Percentiles rank a stretch among this genome's conserved stretches.
phyloP scores from a whole-genome alignment of 1,140 invertebrate species.

The Papilio glaucus region DNA sequence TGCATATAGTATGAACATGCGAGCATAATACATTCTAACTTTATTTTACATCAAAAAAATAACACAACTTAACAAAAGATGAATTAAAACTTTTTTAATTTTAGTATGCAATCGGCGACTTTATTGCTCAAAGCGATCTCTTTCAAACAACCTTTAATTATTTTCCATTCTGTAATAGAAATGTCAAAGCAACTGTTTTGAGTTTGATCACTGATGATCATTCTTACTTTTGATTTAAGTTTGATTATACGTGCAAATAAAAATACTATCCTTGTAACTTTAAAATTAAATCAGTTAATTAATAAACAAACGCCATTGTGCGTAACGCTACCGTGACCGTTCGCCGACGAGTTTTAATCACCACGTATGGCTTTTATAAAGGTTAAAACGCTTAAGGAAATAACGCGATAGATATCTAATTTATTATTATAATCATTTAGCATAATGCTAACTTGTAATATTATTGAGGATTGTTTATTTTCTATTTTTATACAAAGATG shows the following conservation, averaged over 20 bases:
- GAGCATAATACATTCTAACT: no score
- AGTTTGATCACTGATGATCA: no score
- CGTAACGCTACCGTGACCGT: slow-evolving; percentile 12
- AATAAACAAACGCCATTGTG: not conserved
- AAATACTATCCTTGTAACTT: not conserved
- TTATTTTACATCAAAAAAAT: no score
- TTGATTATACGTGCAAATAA: not conserved
- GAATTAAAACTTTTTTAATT: no score
- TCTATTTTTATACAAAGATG: slow-evolving; percentile 1
- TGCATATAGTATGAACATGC: no score
- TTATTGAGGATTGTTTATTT: slow-evolving; percentile 15
- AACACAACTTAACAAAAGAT: no score
- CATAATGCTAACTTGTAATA: slow-evolving; percentile 21
- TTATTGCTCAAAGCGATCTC: no score
- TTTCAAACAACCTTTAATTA: no score
- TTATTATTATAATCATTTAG: slow-evolving; percentile 9
- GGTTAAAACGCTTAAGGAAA: slow-evolving; percentile 16
- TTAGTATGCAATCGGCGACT: no score
- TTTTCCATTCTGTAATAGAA: not conserved
- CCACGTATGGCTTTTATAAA: slow-evolving; percentile 11
- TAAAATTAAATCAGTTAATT: slow-evolving; percentile 14
- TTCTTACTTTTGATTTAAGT: not conserved
- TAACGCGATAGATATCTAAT: slow-evolving; percentile 20
- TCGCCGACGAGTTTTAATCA: not conserved
- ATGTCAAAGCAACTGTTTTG: not conserved